Evolutionary conservation across 2,888 invertebrate species (phyloP).

Genomic region (Tetragonisca angustula): DNA sequence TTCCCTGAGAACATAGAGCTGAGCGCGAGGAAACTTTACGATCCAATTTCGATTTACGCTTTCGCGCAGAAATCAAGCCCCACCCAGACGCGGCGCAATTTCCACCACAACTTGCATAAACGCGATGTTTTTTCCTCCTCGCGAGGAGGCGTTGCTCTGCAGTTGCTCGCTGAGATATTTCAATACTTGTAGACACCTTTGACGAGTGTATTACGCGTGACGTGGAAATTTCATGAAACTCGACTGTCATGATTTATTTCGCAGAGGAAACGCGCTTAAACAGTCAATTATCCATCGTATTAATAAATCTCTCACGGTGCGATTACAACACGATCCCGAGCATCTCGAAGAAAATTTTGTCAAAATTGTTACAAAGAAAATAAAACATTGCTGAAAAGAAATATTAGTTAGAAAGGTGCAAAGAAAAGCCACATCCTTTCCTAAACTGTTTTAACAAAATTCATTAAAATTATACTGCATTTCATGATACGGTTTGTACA

Average conservation of each 20-base stretch:
- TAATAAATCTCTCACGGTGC: too few relatives aligned
- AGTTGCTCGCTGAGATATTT: background rate
- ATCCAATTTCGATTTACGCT: slow-evolving; percentile 36
- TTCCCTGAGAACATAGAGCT: background rate
- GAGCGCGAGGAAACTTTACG: slow-evolving; percentile 10
- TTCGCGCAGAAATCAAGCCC: slow-evolving; percentile 7
- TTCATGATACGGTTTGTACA: too few relatives aligned
- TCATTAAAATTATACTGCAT: too few relatives aligned
- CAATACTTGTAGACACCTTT: background rate
- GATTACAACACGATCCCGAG: too few relatives aligned
- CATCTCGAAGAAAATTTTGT: too few relatives aligned
- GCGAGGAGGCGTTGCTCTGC: background rate
- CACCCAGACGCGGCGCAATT: background rate
- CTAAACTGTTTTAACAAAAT: too few relatives aligned
- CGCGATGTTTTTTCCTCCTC: background rate
- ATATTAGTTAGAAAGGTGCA: too few relatives aligned
- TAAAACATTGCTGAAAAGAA: too few relatives aligned
- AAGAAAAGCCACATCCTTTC: too few relatives aligned
- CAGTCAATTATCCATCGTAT: too few relatives aligned
- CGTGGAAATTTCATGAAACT: background rate
- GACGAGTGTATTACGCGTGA: background rate
- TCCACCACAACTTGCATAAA: slow-evolving; percentile 7
- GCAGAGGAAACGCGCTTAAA: too few relatives aligned
- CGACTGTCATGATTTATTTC: background rate
- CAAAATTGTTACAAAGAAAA: too few relatives aligned